phyloP scores from a whole-genome alignment of 2,888 invertebrate species.

The Synanthedon tipuliformis region DNA sequence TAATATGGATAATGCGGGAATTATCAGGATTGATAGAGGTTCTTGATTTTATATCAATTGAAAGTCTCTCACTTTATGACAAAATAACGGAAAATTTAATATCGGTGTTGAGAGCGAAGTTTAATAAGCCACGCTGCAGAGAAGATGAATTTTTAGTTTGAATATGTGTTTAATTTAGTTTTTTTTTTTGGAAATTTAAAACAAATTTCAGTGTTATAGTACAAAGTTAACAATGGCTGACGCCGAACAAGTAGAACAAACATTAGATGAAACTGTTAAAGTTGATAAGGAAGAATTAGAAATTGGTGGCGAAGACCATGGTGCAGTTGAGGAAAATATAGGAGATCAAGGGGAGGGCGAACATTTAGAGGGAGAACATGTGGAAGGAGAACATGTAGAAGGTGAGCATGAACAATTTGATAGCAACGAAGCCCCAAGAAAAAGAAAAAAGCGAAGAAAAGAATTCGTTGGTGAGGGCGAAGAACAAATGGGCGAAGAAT shows the following conservation, averaged over 20 bases:
- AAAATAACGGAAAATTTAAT: conserved; percentile 50
- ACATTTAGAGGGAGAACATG: conserved; percentile 12
- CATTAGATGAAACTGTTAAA: conserved; percentile 1
- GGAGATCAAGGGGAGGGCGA: conserved; percentile 1
- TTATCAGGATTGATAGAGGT: conserved; percentile 32
- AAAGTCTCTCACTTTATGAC: conserved; percentile 40
- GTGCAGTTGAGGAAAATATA: conserved; percentile 8
- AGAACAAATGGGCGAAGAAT: conserved; percentile 14
- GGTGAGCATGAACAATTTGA: conserved; percentile 2
- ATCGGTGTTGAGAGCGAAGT: conserved; percentile 30
- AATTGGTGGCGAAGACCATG: conserved; percentile 5
- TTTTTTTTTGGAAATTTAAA: background rate
- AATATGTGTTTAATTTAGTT: conserved; percentile 7
- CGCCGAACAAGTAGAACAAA: conserved; percentile 5
- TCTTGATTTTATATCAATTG: conserved; percentile 37
- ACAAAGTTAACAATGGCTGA: conserved; percentile 14
- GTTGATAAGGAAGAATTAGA: conserved; percentile 3
- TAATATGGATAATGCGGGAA: conserved; percentile 26
- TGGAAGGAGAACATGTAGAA: conserved; percentile 12
- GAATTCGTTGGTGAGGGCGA: conserved; percentile 18
- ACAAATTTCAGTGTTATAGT: background rate
- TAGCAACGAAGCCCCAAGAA: conserved; percentile 12
- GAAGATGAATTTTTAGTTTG: conserved; percentile 39
- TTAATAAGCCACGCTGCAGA: conserved; percentile 35
- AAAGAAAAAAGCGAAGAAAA: conserved; percentile 16